Evolutionary conservation across 2,797 vertebrate species (phyloP).

Genomic region (Cottoperca gobio): DNA sequence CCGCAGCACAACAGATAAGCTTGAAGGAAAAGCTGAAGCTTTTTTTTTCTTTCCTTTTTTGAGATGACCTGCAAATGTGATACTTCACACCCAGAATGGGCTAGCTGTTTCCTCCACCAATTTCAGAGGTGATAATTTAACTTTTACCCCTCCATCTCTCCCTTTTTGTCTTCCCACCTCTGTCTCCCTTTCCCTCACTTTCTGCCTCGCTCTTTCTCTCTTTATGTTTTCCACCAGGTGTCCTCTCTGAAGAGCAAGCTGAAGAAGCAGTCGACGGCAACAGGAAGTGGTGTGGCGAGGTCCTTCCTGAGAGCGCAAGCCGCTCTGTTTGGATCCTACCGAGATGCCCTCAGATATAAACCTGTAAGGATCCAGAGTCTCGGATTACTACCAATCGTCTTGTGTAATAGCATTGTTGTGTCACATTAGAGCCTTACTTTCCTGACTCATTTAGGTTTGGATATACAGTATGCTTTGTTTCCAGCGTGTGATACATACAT

Average conservation of each 20-base stretch:
- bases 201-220: slow-evolving; percentile 30
- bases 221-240: slow-evolving; percentile 84
- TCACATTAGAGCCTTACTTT: neutral
- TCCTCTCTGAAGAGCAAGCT: slow-evolving; percentile 96
- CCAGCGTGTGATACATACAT: neutral
- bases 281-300: slow-evolving; percentile 92
- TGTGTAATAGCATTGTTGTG: neutral
- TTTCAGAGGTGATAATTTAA: slow-evolving; percentile 99
- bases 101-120: slow-evolving; percentile 90
- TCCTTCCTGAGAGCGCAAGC: slow-evolving; percentile 95
- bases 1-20: slow-evolving; percentile 88
- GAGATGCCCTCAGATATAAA: slow-evolving; percentile 96
- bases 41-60: slow-evolving; percentile 79
- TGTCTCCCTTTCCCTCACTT: slow-evolving; percentile 15
- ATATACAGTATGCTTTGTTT: neutral
- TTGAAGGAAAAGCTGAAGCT: slow-evolving; percentile 85
- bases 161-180: slow-evolving; percentile 37
- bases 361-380: slow-evolving; percentile 87
- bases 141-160: slow-evolving; percentile 71
- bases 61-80: slow-evolving; percentile 92
- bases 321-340: slow-evolving; percentile 95
- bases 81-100: slow-evolving; percentile 93
- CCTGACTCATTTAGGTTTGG: neutral
- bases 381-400: neutral
- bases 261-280: slow-evolving; percentile 98